These are phyloP conservation scores for Linhomoeus sp. DNA, from an alignment of 2,888 invertebrate species.

Conservation along the genomic window DNA sequence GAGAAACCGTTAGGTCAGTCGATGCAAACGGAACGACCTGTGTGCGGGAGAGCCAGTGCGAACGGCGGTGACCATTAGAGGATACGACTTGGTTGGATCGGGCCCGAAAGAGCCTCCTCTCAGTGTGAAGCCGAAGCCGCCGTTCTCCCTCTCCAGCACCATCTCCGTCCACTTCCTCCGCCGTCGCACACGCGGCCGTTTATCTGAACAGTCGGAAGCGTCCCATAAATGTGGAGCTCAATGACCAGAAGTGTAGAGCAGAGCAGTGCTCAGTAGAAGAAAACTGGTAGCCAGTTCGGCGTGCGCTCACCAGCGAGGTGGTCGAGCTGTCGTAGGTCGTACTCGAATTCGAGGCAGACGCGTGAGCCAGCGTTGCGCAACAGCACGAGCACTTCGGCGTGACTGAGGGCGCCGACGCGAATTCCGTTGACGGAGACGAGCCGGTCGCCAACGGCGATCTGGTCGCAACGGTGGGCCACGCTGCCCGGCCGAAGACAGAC, in stretches of 20 bases:
- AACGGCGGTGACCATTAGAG: constrained; percentile 69
- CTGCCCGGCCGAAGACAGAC: constrained; percentile 49
- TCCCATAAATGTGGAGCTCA: too few relatives aligned
- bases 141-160: constrained; percentile 54
- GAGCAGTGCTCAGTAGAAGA: too few relatives aligned
- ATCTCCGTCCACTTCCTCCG: constrained; percentile 36
- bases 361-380: constrained; percentile 52
- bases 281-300: too few relatives aligned
- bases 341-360: constrained; percentile 60
- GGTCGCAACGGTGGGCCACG: constrained; percentile 39
- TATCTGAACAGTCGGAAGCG: too few relatives aligned
- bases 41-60: constrained; percentile 71
- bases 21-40: constrained; percentile 30
- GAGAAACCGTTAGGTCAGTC: too few relatives aligned
- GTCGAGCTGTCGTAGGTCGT: too few relatives aligned
- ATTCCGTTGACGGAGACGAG: constrained; percentile 62
- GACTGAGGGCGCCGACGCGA: constrained; percentile 49
- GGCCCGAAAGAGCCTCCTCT: constrained; percentile 51
- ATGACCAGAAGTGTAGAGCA: too few relatives aligned
- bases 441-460: constrained; percentile 43
- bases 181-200: not conserved
- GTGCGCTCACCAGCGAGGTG: too few relatives aligned
- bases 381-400: constrained; percentile 53
- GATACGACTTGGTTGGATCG: constrained; percentile 41
- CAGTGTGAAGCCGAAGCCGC: constrained; percentile 68